Base-by-base conservation (phyloP, 2,888 invertebrate species). In the Archaeoteleia sp. region DNA sequence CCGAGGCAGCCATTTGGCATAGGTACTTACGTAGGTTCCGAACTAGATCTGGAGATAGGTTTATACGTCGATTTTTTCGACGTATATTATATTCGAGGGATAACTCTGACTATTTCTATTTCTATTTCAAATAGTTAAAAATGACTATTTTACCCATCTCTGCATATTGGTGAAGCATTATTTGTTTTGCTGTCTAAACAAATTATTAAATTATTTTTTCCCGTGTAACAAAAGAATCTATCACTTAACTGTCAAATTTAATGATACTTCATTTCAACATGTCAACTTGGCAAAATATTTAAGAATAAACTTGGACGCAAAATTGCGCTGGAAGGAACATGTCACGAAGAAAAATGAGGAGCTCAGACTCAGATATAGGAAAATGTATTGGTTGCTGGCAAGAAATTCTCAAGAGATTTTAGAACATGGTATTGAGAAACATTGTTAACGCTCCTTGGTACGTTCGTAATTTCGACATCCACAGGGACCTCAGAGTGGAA, bases 221-320 rank as follows among this genome's bases (percentile, higher is more conserved):
- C n/a, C n/a, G n/a, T n/a, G n/a, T n/a, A 71, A 61, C 9, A 70
- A 53, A 58, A 58, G 32, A 43, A 37, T 39, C 0, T 12, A 39
- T 15, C 60, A 54, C 23, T 54, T 63, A 2, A 9, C 46, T 1
- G 61, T 71, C 1, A 5, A 5, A 0, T 10, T 74, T 9, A 63
- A 75, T 51, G 40, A 42, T n/a, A 32, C 29, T 13, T 9, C 35
- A n/a, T 34, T 73, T 0, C 70, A 73, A 14, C 35, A 39, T 13
- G 32, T 13, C n/a, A 58, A 69, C 30, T 34, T 40, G 4, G 73
- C 61, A 2, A 70, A 73, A 69, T 74, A 74, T 48, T 67, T 76
- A 1, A 74, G 70, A 10, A 65, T 75, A 10, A 63, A 68, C 29
- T 51, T 74, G 4, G 72, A 75, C 39, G 35, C 51, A 17, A 51